These are phyloP conservation scores for Leucozona laternaria DNA, from an alignment of 2,888 invertebrate genomes.

Conservation along the genomic window DNA sequence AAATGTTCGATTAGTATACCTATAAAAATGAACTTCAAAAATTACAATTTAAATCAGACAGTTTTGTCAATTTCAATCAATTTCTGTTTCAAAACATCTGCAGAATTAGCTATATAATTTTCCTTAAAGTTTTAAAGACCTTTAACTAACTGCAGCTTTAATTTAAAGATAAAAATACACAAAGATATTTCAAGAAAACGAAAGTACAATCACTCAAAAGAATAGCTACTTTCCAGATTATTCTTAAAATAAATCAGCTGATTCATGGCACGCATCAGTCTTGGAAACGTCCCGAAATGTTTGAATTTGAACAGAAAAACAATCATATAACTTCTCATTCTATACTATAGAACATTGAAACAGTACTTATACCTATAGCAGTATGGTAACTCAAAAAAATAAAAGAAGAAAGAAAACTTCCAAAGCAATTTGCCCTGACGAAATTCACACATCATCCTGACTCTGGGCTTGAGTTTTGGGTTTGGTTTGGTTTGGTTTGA, in stretches of 20 bases:
- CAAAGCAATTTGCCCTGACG: conserved; percentile 74
- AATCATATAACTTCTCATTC: no score
- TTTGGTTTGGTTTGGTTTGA: no score
- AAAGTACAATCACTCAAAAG: conserved; percentile 24
- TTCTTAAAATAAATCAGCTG: conserved; percentile 32
- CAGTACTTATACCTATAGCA: not conserved
- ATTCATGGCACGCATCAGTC: conserved; percentile 60
- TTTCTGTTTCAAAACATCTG: no score
- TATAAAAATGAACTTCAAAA: no score
- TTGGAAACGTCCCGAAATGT: not conserved
- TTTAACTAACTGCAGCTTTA: no score
- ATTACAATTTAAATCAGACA: no score
- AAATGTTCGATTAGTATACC: no score
- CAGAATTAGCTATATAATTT: no score
- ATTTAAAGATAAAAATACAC: conserved; percentile 8
- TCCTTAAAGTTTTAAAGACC: no score
- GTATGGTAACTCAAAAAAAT: conserved; percentile 4
- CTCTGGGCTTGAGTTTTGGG: no score
- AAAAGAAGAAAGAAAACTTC: conserved; percentile 60
- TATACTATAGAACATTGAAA: conserved; percentile 41
- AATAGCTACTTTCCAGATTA: conserved; percentile 31
- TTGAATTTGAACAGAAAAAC: not conserved
- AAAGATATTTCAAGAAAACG: conserved; percentile 40
- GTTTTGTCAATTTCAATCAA: no score
- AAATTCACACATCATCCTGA: conserved; percentile 67